phyloP scores from a whole-genome alignment of 2,797 vertebrate genomes.

The Galagoides demidoff region DNA sequence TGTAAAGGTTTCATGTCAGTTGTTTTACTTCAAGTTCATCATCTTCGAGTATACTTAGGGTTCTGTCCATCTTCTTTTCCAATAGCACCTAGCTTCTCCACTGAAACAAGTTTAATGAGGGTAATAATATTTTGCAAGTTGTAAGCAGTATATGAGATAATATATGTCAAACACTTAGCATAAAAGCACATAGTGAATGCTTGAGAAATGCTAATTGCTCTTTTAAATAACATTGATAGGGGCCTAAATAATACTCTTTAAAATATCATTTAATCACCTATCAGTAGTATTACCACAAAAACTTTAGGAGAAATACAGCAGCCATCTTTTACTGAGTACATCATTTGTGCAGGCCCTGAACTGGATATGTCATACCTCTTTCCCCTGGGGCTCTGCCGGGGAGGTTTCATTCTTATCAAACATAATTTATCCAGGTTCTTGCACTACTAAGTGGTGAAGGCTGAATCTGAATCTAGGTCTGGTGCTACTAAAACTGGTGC shows the following conservation, averaged over 20 bases:
- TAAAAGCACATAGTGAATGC: not conserved
- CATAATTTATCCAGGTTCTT: not conserved
- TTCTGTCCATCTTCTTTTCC: not conserved
- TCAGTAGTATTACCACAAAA: not conserved
- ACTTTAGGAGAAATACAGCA: not conserved
- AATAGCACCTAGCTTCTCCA: not conserved
- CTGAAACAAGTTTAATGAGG: not conserved
- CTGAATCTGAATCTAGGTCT: not conserved
- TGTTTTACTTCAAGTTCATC: not conserved
- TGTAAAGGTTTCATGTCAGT: not conserved
- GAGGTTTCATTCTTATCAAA: not conserved
- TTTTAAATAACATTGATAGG: not conserved
- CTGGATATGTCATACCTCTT: not conserved
- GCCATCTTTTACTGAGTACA: not conserved
- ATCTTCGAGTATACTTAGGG: not conserved
- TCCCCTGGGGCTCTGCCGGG: not conserved
- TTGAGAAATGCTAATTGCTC: constrained; percentile 18
- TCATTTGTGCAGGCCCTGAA: not conserved
- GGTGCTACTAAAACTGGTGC: not conserved
- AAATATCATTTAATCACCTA: not conserved
- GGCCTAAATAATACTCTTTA: constrained; percentile 16
- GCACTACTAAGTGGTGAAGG: not conserved
- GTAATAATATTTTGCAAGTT: not conserved
- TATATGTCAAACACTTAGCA: not conserved
- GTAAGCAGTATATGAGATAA: not conserved